Percentiles rank a stretch among this genome's conserved stretches.
Conservation (phyloP, 2,113 vertebrate genomes). For the Carassius gibelio region DNA sequence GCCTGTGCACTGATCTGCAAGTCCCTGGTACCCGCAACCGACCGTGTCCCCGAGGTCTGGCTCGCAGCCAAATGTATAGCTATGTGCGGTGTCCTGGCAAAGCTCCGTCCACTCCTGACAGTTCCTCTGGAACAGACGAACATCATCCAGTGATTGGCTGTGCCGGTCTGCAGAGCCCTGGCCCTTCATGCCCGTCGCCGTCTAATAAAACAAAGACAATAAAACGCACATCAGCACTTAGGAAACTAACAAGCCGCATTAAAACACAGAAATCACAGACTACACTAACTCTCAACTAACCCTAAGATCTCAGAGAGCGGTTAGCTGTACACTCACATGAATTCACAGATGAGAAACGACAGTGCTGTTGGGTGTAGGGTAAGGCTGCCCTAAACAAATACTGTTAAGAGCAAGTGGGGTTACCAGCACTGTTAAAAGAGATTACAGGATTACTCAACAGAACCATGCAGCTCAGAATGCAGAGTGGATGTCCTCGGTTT, state of each 20-base stretch:
- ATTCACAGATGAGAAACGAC: slow-evolving; percentile 39
- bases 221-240: neutral
- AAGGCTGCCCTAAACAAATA: slow-evolving; percentile 41
- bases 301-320: slow-evolving; percentile 25
- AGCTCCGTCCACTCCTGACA: slow-evolving; percentile 88
- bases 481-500: neutral
- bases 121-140: slow-evolving; percentile 94
- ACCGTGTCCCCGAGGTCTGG: slow-evolving; percentile 84
- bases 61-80: slow-evolving; percentile 94
- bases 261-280: slow-evolving; percentile 9
- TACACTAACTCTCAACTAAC: slow-evolving; percentile 38
- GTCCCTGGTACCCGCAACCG: slow-evolving; percentile 80
- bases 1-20: slow-evolving; percentile 86
- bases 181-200: slow-evolving; percentile 84
- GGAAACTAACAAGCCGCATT: neutral
- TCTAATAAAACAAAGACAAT: slow-evolving; percentile 55
- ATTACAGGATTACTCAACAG: slow-evolving; percentile 34
- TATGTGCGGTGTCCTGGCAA: slow-evolving; percentile 96
- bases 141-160: slow-evolving; percentile 95
- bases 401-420: slow-evolving; percentile 39
- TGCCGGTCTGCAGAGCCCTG: slow-evolving; percentile 92
- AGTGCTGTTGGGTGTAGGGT: slow-evolving; percentile 34
- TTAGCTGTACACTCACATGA: slow-evolving; percentile 42
- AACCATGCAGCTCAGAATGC: slow-evolving; percentile 11
- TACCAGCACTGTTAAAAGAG: slow-evolving; percentile 43